Evolutionary conservation across 2,888 invertebrate species (phyloP), one percentile per base, ranked within the genome.

Genomic region (Oxycera nigricornis): DNA sequence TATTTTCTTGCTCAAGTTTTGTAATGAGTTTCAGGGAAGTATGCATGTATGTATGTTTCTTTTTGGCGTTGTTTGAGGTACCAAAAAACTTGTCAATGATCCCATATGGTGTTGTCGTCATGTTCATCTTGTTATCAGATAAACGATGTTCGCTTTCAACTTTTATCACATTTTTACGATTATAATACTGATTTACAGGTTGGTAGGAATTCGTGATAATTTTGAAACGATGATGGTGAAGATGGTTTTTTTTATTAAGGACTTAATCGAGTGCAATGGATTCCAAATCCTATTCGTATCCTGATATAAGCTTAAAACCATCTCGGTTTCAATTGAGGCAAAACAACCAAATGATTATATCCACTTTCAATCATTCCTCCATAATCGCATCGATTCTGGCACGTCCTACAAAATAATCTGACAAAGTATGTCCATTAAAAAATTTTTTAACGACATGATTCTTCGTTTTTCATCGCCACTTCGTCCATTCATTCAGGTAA

Each of bases 101-200:
- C 17, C 11, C 17, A 46, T 46, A 3, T 46, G 46, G 46, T 46
- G 46, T 35, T 55, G 6, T 26, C 30, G 30, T 59, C 59, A 17
- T 59, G 26, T 46, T 67, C 28, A 28, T 67, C 24, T 67, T 67
- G 46, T 26, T 67, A 46, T 11, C 28, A 28, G 31, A 20, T 20
- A 67, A 67, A 67, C 46, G 46, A 46, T 67, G 67, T 67, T 28
- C n/a, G 46, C 28, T 31, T 67, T 41, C 67, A n/a, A 41, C n/a
- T 67, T 67, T 67, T 67, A 67, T 67, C 41, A 46, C 67, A 14
- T 46, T 67, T 67, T 67, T 26, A 67, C 24, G 67, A 67, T 46
- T 41, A 67, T 67, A 41, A 46, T 67, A 6, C 39, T 35, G 39
- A 41, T 65, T 65, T 65, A 39, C 22, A 67, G 26, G 67, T 46